Conservation (phyloP, 1,140 invertebrate species). For the Dendrolimus kikuchii region DNA sequence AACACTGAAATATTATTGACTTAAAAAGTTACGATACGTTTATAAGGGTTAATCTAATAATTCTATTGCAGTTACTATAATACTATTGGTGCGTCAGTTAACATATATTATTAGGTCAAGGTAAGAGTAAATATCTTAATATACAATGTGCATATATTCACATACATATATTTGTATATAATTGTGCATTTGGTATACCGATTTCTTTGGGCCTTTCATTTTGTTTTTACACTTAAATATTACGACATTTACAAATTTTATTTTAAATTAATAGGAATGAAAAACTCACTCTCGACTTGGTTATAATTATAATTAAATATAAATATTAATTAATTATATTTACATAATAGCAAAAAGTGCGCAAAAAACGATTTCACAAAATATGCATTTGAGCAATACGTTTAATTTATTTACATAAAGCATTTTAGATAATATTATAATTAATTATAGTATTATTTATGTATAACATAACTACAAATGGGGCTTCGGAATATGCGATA, state of each 20-base stretch:
- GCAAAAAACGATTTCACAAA: slow-evolving; percentile 69
- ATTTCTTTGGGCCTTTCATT: slow-evolving; percentile 60
- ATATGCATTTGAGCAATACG: slow-evolving; percentile 71
- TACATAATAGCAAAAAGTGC: slow-evolving; percentile 68
- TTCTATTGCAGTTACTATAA: slow-evolving; percentile 27
- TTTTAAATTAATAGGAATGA: slow-evolving; percentile 19
- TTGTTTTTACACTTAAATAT: slow-evolving; percentile 41
- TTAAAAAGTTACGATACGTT: slow-evolving; percentile 1
- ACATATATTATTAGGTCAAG: slow-evolving; percentile 18
- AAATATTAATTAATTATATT: slow-evolving; percentile 37
- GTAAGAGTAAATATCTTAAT: slow-evolving; percentile 23
- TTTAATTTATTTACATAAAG: slow-evolving; percentile 68
- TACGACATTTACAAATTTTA: slow-evolving; percentile 40
- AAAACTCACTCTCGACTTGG: slow-evolving; percentile 47
- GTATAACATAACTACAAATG: slow-evolving; percentile 24
- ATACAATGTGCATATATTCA: slow-evolving; percentile 24
- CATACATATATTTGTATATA: slow-evolving; percentile 39
- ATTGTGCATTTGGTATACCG: slow-evolving; percentile 64
- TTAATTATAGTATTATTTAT: slow-evolving; percentile 21
- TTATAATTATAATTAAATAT: slow-evolving; percentile 41
- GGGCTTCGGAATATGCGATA: neutral
- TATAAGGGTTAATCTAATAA: slow-evolving; percentile 13
- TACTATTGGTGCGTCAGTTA: slow-evolving; percentile 45
- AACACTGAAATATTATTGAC: neutral
- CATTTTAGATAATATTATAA: slow-evolving; percentile 24